phyloP scores from a whole-genome alignment of 2,888 invertebrate species.

The Pachliopta kotzebuea region DNA sequence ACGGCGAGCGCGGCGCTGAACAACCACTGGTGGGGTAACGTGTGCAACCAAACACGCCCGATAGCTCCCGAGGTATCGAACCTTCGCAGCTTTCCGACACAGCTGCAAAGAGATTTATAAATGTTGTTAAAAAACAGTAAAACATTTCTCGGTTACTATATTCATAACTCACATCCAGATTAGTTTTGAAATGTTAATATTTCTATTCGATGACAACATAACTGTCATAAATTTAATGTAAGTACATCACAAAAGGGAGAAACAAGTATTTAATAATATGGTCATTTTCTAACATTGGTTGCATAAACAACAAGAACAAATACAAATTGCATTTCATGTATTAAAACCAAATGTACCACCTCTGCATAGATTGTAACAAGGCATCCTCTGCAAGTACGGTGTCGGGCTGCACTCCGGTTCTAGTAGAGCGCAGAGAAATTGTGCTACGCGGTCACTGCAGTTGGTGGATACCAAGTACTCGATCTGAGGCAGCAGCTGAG shows the following conservation, averaged over 20 bases:
- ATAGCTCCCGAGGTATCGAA: constrained; percentile 78
- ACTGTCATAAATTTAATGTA: no score
- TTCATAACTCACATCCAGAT: neutral
- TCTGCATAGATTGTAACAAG: constrained; percentile 84
- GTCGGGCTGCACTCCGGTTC: constrained; percentile 85
- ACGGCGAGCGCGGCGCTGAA: constrained; percentile 69
- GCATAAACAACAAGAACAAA: neutral
- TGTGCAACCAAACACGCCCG: constrained; percentile 81
- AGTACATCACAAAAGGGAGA: no score
- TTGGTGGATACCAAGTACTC: constrained; percentile 82
- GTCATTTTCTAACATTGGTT: neutral
- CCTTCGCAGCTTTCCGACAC: constrained; percentile 82
- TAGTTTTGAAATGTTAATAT: no score
- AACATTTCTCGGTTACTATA: neutral
- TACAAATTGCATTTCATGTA: constrained; percentile 1
- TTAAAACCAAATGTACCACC: constrained; percentile 72
- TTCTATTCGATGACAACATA: no score
- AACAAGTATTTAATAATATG: no score
- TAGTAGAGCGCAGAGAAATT: constrained; percentile 82
- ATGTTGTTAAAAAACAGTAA: neutral
- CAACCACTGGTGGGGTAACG: constrained; percentile 82
- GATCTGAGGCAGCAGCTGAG: constrained; percentile 75
- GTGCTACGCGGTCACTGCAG: constrained; percentile 82
- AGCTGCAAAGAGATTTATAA: constrained; percentile 59
- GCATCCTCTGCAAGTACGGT: constrained; percentile 79